Conservation (phyloP, 2,888 invertebrate species). For the Conomelus anceps region DNA sequence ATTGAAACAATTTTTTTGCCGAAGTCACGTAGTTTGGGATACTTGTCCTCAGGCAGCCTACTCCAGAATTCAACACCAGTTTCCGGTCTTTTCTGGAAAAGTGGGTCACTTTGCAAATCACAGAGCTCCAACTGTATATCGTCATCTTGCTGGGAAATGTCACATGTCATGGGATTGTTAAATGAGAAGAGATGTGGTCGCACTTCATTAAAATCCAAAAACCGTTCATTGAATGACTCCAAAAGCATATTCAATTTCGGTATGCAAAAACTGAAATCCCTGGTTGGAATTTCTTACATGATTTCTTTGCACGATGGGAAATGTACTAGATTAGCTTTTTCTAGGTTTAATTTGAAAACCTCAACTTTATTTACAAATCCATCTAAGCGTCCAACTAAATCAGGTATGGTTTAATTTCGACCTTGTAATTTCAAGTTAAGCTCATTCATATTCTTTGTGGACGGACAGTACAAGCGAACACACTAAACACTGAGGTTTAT, state of each 20-base stretch:
- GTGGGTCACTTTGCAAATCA: constrained; percentile 17
- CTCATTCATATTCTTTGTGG: not conserved
- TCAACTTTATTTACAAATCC: not conserved
- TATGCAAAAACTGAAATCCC: not conserved
- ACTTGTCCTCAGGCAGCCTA: constrained; percentile 17
- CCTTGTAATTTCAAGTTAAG: not conserved
- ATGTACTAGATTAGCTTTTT: not conserved
- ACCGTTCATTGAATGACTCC: constrained; percentile 1
- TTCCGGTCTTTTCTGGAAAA: constrained; percentile 15
- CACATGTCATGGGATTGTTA: constrained; percentile 1
- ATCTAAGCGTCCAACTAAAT: not conserved
- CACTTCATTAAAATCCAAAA: constrained; percentile 1
- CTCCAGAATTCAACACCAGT: constrained; percentile 22
- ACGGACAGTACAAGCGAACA: not conserved
- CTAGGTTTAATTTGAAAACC: not conserved
- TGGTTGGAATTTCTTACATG: not conserved
- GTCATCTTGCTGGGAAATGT: not conserved
- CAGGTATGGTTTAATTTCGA: not conserved
- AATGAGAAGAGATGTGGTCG: not conserved
- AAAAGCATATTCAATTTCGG: not conserved
- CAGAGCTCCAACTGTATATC: constrained; percentile 18
- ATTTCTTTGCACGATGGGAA: constrained; percentile 4
- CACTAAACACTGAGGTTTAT: not conserved
- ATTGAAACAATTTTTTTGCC: constrained; percentile 20
- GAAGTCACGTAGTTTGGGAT: constrained; percentile 8